Base-by-base conservation (phyloP, 2,113 vertebrate species). In the Lepisosteus osseus region DNA sequence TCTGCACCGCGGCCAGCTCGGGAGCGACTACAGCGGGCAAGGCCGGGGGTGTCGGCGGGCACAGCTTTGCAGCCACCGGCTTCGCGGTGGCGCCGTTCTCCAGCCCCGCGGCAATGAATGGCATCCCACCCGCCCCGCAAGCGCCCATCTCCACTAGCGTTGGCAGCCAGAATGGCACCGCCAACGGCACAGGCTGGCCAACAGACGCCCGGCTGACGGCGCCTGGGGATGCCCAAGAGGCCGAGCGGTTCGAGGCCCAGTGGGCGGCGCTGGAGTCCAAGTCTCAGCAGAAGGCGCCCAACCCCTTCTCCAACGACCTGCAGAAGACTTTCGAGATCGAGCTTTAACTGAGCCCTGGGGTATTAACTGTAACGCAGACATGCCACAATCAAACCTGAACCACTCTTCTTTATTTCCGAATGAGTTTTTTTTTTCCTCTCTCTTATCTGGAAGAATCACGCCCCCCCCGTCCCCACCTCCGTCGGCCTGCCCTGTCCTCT, bases 321-420 rank as follows among this genome's bases (percentile, higher is more conserved):
- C 94, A 95, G 75, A 96, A 96, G 84, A 96, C 94, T 15, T 96
- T 97, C 54, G 94, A 97, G 85, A 95, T 96, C 54, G 94, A 96
- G 88, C 93, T 96, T 84, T 97, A 93, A 89, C 85, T 75, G 67
- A 85, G 68, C 54, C 68, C 7, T 51, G 13, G 44, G 55, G 56
- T 40, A 62, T 54, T 43, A 54, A 72, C 69, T 67, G 62, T 66
- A 57, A 68, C 44, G 47, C 70, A 55, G 65, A 61, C 78, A 69
- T 9, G 9, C 5, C 47, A 9, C 47, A 51, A 9, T 6, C 47
- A 51, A 51, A 9, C 5, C 47, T 51, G 47, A 51, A 51, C 47
- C 47, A 51, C 47, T 51, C 47, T 51, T 5, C 47, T 51, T 51
- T 51, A 51, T 51, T 51, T 9, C 47, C 15, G 15, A 17, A 17